phyloP scores from a whole-genome alignment of 2,113 vertebrate species.

The Tyrannus savana region DNA sequence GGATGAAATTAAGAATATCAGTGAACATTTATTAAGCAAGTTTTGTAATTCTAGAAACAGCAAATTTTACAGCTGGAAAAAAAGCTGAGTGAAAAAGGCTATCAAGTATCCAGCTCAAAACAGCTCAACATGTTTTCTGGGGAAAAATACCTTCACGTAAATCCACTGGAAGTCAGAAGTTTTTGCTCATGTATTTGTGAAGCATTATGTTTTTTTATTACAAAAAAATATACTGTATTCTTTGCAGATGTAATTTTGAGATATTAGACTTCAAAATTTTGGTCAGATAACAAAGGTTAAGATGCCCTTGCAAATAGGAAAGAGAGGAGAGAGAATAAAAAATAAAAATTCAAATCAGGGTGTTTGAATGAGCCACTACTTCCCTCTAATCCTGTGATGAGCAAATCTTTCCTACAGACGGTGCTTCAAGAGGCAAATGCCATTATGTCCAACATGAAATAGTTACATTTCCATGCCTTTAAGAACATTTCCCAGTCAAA shows the following conservation, averaged over 20 bases:
- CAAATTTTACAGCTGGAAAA: neutral
- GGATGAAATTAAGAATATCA: conserved; percentile 9
- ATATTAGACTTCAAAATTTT: neutral
- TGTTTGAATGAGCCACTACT: neutral
- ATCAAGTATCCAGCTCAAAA: neutral
- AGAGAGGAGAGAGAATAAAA: too few relatives aligned
- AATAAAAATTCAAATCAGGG: neutral
- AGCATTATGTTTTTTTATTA: neutral
- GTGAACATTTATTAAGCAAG: neutral
- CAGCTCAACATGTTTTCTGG: neutral
- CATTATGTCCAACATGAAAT: neutral
- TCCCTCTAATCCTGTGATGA: neutral
- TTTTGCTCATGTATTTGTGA: neutral
- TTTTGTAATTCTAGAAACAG: neutral
- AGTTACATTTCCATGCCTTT: neutral
- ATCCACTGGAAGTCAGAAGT: neutral
- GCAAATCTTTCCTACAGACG: neutral
- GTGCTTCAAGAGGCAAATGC: neutral
- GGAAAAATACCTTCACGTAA: neutral
- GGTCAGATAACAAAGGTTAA: neutral
- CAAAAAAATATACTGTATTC: neutral
- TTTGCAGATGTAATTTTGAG: neutral
- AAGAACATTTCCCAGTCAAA: neutral
- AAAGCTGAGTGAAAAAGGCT: neutral
- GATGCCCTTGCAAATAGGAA: neutral